Evolutionary conservation across 2,797 vertebrate species (phyloP), one percentile per base, ranked within the genome.

Genomic region (Typhlichthys eigenmanni): DNA sequence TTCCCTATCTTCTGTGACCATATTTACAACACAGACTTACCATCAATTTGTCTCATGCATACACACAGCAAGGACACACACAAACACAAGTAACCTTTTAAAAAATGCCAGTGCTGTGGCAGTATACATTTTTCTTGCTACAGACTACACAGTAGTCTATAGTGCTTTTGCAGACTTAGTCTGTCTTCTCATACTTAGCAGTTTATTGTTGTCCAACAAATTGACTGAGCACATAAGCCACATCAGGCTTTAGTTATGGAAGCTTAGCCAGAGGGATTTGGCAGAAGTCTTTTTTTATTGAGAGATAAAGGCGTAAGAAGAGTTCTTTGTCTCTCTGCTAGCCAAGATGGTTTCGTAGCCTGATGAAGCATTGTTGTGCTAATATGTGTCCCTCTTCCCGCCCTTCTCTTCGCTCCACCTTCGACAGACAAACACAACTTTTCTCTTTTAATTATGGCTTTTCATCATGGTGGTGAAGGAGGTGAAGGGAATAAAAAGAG

Each of bases 381-480:
- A 82, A 85, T 75, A 58, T 70, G 29, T 38, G 9, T 34, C 32
- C 71, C 59, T 52, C 63, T 76, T 85, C 71, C 60, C 70, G 72
- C 55, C 54, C 55, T 77, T 69, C 68, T 78, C 61, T 62, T 64
- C 16, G n/a, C 14, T 54, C 64, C 58, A 77, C 45, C 67, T 55
- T 58, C 65, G 60, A 58, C 61, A 47, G 47, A 64, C 76, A 85
- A 82, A 80, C 77, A 80, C 74, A 86, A 86, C 82, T 86, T 88
- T 80, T 79, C 68, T 67, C 73, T 82, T 87, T 88, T 86, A 89
- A 89, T 88, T 84, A 81, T 68, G 71, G 61, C 73, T 83, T 86
- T 86, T 88, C 75, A 81, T 86, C 80, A 65, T 68, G 61, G 63
- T 65, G 74, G 80, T 75, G 78, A 77, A 71, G 55, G 75, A 82